phyloP scores from a whole-genome alignment of 2,888 invertebrate genomes.

The Pardosa pseudoannulata region DNA sequence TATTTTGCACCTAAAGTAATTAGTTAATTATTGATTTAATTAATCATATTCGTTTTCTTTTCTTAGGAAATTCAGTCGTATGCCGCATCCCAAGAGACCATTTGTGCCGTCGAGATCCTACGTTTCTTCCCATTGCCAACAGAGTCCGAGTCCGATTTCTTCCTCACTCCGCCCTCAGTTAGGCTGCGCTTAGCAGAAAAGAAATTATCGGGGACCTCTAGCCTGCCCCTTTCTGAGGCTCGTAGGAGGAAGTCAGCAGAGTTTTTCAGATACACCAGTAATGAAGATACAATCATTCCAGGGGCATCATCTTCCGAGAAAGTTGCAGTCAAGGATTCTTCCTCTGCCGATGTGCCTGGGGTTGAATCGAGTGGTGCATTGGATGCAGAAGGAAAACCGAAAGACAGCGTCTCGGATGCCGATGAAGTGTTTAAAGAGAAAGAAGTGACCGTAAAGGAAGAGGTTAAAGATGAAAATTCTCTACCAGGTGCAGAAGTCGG shows the following conservation, averaged over 20 bases:
- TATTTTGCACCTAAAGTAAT: no score
- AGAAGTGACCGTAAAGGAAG: not conserved
- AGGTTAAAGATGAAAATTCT: conserved; percentile 11
- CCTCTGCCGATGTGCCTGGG: no score
- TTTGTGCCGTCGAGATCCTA: conserved; percentile 52
- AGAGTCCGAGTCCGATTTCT: conserved; percentile 54
- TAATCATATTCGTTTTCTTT: not conserved
- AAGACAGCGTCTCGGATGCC: not conserved
- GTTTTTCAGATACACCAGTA: not conserved
- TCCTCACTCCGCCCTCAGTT: conserved; percentile 58
- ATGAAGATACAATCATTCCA: not conserved
- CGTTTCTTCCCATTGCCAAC: conserved; percentile 61
- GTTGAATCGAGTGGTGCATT: not conserved
- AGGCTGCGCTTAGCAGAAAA: conserved; percentile 35
- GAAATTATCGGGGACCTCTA: not conserved
- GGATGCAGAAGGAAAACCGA: not conserved
- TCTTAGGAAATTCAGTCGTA: conserved; percentile 60
- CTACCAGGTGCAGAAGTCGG: conserved; percentile 69
- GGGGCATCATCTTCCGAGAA: not conserved
- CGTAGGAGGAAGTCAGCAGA: conserved; percentile 54
- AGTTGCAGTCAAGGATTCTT: no score
- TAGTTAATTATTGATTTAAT: not conserved
- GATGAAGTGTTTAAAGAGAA: conserved; percentile 1
- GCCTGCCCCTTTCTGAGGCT: not conserved
- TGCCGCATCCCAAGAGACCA: conserved; percentile 29